Base-by-base conservation (phyloP, 2,113 vertebrate species). In the Grantiella picta region DNA sequence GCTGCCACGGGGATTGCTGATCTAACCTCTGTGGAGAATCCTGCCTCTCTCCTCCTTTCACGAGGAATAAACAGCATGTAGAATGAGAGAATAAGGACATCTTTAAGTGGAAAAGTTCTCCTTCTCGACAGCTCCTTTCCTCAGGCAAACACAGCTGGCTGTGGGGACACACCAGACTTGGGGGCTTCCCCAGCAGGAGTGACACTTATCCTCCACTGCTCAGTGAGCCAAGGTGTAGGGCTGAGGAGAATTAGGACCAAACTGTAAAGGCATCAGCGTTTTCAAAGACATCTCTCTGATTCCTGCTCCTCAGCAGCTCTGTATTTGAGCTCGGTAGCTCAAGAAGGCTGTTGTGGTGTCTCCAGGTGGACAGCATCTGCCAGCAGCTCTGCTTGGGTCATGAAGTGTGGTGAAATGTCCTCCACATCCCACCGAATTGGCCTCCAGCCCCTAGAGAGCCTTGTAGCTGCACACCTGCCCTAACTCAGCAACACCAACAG, bases 1-100 rank as follows among this genome's bases (percentile, higher is more conserved):
- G 35, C 29, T 63, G 86, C 38, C 45, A 29, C 0, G 0, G 3
- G 15, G 17, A 29, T 45, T 20, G 3, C 19, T 63, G 76, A 42
- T 15, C 21, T n/a, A 80, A 38, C 10, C 22, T 53, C 7, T 3
- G 11, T 9, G 49, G 31, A n/a, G 47, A 54, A 47, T 10, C 42
- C 86, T 82, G 60, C 24, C 24, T 49, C n/a, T 45, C 65, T 52
- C 61, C 82, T 63, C 18, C 15, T 50, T 54, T 40, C 66, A 36
- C 0, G 0, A 81, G 75, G 20, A 73, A 70, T 28, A 76, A 92
- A 38, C 11, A 70, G 7, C 1, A 0, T 35, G 61, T 23, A 81
- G 75, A 56, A 29, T 9, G 49, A 65, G 25, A 90, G 47, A 64
- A 73, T 25, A 28, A 77, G 20, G 18, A 11, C 5, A 54, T 31